Conservation (phyloP, 2,113 vertebrate genomes). For the Coryphaenoides rupestris region DNA sequence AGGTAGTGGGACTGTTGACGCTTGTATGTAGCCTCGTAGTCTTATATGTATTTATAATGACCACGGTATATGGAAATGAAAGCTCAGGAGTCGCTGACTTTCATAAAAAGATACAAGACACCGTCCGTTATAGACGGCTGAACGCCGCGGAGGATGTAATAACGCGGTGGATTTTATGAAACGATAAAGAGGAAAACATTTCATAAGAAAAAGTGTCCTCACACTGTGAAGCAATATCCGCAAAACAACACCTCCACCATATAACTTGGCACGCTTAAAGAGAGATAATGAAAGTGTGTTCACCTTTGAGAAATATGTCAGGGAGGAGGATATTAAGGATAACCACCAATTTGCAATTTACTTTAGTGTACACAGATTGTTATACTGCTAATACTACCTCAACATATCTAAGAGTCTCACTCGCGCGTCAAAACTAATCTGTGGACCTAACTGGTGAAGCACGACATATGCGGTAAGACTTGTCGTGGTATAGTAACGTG, state of each 20-base stretch:
- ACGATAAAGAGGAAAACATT: conserved; percentile 64
- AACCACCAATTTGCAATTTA: background rate
- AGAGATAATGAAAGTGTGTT: background rate
- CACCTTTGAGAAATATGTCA: background rate
- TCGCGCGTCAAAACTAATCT: too few relatives aligned
- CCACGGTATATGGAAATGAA: too few relatives aligned
- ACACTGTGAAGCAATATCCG: conserved; percentile 49
- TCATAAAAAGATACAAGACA: conserved; percentile 25
- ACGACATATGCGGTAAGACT: too few relatives aligned
- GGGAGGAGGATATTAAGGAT: background rate
- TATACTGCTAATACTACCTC: too few relatives aligned
- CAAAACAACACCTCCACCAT: conserved; percentile 35
- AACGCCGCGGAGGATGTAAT: conserved; percentile 41
- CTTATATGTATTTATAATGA: too few relatives aligned
- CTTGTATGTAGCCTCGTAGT: too few relatives aligned
- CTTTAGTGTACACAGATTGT: too few relatives aligned
- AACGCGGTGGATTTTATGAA: conserved; percentile 57
- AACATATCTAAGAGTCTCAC: too few relatives aligned
- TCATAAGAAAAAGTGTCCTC: conserved; percentile 32
- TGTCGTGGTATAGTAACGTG: too few relatives aligned
- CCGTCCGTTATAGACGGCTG: conserved; percentile 35
- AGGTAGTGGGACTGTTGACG: too few relatives aligned
- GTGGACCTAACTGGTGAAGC: too few relatives aligned
- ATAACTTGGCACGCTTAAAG: conserved; percentile 10
- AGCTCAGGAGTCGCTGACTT: conserved; percentile 35